Evolutionary conservation across 2,113 vertebrate genomes (phyloP).

Genomic region (Sinocyclocheilus anophthalmus): DNA sequence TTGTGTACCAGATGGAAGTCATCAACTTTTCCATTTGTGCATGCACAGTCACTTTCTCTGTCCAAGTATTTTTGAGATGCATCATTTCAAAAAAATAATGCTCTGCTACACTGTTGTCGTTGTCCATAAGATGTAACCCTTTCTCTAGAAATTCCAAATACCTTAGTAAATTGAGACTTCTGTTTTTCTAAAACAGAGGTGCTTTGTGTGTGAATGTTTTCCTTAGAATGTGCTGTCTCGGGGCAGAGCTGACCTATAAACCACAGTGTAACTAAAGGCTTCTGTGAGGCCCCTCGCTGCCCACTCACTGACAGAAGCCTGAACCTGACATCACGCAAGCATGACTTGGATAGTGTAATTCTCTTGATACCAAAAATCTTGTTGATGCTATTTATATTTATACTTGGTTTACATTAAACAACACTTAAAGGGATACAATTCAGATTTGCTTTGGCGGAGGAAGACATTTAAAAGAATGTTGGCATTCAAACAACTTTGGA

Average conservation of each 20-base stretch:
- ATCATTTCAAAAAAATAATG: conserved; percentile 27
- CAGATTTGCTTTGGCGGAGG: neutral
- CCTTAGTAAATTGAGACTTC: conserved; percentile 2
- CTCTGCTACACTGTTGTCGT: neutral
- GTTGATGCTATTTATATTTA: neutral
- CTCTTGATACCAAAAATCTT: neutral
- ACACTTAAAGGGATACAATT: neutral
- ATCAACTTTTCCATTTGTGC: conserved; percentile 47
- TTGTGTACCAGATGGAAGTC: conserved; percentile 52
- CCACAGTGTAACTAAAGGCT: conserved; percentile 38
- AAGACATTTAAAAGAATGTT: neutral
- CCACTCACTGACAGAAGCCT: conserved; percentile 37
- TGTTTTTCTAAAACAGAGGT: conserved; percentile 21
- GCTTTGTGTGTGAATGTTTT: conserved; percentile 38
- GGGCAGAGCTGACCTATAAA: conserved; percentile 38
- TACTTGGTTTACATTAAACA: neutral
- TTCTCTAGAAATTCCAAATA: conserved; percentile 8
- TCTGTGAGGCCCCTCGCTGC: conserved; percentile 40
- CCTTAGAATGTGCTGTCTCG: conserved; percentile 18
- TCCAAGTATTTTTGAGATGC: conserved; percentile 25
- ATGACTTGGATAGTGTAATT: conserved; percentile 25
- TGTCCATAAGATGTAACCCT: neutral
- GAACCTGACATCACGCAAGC: conserved; percentile 30
- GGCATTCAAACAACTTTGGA: neutral
- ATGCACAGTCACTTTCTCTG: conserved; percentile 35